phyloP scores from a whole-genome alignment of 1,140 invertebrate species.

The Sitodiplosis mosellana region DNA sequence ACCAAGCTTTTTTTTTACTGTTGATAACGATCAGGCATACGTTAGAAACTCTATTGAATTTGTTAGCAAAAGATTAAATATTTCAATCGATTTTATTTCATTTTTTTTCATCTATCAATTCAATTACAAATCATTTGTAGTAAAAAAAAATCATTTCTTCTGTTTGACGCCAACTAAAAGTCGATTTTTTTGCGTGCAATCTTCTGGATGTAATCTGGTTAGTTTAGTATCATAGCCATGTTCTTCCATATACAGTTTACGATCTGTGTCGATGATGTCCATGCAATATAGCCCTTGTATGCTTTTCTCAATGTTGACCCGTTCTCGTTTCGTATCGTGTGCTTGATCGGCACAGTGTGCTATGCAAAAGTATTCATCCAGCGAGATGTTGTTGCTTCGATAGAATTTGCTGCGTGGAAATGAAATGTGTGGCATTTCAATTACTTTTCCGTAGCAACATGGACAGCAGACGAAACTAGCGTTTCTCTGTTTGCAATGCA shows the following conservation, averaged over 20 bases:
- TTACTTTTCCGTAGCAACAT: conserved; percentile 84
- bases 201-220: conserved; percentile 52
- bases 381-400: conserved; percentile 21
- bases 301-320: conserved; percentile 33
- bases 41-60: too few species aligned
- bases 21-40: too few species aligned
- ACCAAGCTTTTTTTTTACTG: too few species aligned
- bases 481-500: conserved; percentile 53
- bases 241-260: conserved; percentile 51
- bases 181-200: conserved; percentile 88
- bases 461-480: conserved; percentile 82
- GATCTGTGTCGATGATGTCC: conserved; percentile 74
- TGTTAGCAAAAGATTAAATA: too few species aligned
- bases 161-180: conserved; percentile 51
- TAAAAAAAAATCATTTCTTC: background rate
- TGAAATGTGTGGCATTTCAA: conserved; percentile 42
- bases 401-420: conserved; percentile 52
- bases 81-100: too few species aligned
- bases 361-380: conserved; percentile 56
- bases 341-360: conserved; percentile 83
- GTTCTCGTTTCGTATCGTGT: conserved; percentile 42
- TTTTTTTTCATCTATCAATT: too few species aligned
- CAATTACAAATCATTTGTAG: too few species aligned
- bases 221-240: conserved; percentile 56
- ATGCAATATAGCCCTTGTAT: conserved; percentile 64